Conservation (phyloP, 2,797 vertebrate genomes). For the Acanthiza pusilla region DNA sequence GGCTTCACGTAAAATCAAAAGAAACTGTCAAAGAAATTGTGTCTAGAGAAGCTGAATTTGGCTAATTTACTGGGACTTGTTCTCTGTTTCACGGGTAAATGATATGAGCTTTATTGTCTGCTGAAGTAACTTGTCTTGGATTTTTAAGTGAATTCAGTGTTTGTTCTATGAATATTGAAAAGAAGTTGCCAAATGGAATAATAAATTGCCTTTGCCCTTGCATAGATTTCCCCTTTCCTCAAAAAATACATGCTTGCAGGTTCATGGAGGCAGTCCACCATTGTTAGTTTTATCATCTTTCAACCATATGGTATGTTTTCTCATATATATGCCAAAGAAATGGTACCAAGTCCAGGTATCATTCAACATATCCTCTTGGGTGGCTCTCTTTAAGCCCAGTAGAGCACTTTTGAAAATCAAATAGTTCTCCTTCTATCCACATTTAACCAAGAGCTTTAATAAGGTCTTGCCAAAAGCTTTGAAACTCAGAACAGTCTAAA, state of each 20-base stretch:
- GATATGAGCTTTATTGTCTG: not conserved
- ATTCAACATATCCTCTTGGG: not conserved
- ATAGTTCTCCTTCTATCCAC: not conserved
- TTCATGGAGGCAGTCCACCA: not conserved
- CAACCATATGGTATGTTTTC: slow-evolving; percentile 16
- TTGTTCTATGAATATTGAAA: slow-evolving; percentile 18
- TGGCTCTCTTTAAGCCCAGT: not conserved
- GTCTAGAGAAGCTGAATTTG: not conserved
- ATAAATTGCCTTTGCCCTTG: not conserved
- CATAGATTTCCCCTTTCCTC: not conserved
- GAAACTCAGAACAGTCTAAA: not conserved
- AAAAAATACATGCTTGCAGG: not conserved
- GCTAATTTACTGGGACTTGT: not conserved
- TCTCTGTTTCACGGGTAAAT: not conserved
- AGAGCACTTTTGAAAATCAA: slow-evolving; percentile 1
- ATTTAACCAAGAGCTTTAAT: not conserved
- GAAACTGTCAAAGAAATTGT: not conserved
- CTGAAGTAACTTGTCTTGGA: not conserved
- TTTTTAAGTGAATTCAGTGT: slow-evolving; percentile 9
- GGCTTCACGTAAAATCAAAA: not conserved
- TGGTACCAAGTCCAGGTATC: not conserved
- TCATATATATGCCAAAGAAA: not conserved
- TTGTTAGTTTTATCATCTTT: slow-evolving; percentile 60
- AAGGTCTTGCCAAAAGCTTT: slow-evolving; percentile 48
- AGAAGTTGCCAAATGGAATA: slow-evolving; percentile 31